These are phyloP conservation scores for Myathropa florea DNA, from an alignment of 2,888 invertebrate genomes.

Conservation along the genomic window DNA sequence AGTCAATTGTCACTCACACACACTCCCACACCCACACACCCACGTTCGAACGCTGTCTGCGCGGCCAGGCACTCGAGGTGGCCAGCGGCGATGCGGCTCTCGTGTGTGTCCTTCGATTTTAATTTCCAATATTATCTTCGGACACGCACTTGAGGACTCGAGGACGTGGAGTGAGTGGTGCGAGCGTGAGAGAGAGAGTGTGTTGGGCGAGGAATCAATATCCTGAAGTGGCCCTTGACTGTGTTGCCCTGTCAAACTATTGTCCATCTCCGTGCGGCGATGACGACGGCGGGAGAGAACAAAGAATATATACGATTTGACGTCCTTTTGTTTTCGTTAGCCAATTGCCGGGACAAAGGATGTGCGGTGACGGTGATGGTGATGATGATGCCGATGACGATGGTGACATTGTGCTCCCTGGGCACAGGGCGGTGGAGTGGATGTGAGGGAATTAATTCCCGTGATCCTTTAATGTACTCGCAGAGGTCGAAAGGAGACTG, in stretches of 20 bases:
- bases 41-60: no score
- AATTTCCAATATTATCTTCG: constrained; percentile 66
- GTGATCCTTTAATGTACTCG: constrained; percentile 26
- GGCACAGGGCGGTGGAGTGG: not conserved
- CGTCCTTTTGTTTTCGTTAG: constrained; percentile 53
- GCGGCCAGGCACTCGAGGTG: no score
- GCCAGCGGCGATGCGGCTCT: constrained; percentile 24
- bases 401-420: not conserved
- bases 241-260: constrained; percentile 32
- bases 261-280: not conserved
- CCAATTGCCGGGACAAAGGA: constrained; percentile 44
- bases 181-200: not conserved
- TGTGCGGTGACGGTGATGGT: not conserved
- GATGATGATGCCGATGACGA: not conserved
- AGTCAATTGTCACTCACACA: constrained; percentile 51
- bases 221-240: constrained; percentile 56
- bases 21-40: constrained; percentile 12
- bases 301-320: constrained; percentile 36
- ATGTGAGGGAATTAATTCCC: constrained; percentile 1
- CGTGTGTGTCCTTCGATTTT: constrained; percentile 52
- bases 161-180: not conserved
- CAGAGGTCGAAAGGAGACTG: constrained; percentile 8
- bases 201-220: constrained; percentile 46
- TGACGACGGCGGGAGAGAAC: constrained; percentile 9
- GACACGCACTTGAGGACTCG: constrained; percentile 58